Evolutionary conservation across 2,113 vertebrate species (phyloP), one percentile per base, ranked within the genome.

Genomic region (Melospiza georgiana): DNA sequence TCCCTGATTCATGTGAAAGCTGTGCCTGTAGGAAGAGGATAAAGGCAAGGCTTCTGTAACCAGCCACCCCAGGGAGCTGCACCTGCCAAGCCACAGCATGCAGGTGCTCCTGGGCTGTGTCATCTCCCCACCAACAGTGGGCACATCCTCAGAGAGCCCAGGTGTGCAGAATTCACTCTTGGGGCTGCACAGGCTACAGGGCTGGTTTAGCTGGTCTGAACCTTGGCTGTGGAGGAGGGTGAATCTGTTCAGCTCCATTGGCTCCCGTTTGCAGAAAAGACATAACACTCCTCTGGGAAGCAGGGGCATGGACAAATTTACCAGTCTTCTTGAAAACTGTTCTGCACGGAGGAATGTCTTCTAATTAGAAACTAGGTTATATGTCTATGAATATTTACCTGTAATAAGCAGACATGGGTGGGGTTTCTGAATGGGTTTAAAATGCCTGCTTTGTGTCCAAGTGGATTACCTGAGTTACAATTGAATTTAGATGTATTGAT

Each of bases 1-100:
- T 71, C 28, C 52, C 41, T 14, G 63, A 75, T 28, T 37, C 20
- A 86, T 4, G 21, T 18, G 35, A 74, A 66, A 79, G 48, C n/a
- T 51, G 39, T 58, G 76, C 63, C 57, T 62, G 39, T 1, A 78
- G 52, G 61, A 87, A 78, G 48, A 63, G 35, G 68, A 61, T 65
- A 69, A 84, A 46, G 0, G 1, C 12, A 2, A 91, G 20, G 39
- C 30, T 65, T 13, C 83, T 48, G 75, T 27, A 79, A 73, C 5
- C 44, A 85, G 65, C 57, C 11, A 14, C 43, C 51, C 77, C 65
- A 41, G 20, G 61, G 11, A 49, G 41, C 27, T 31, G 41, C 23
- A 48, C 44, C 76, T 62, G 75, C 83, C 65, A 43, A 77, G 27
- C 44, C 0, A 0, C 67, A 30, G 11, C 12, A 19, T 0, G 4